phyloP scores from a whole-genome alignment of 2,113 vertebrate genomes.

The Nipponia nippon region DNA sequence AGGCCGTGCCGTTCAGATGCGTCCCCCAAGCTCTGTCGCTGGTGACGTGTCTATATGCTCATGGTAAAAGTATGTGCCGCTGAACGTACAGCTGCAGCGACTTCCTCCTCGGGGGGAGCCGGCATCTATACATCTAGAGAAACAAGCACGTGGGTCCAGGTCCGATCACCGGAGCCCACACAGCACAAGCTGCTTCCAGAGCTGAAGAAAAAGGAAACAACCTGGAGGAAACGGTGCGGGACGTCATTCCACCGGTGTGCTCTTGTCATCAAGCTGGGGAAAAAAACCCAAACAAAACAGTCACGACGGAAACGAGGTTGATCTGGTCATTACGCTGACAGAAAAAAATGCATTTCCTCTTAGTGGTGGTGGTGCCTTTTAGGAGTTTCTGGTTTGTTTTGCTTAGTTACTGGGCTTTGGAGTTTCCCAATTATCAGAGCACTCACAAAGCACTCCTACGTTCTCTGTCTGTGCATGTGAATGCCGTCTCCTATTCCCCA shows the following conservation, averaged over 20 bases:
- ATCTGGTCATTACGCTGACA: neutral
- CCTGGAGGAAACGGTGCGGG: neutral
- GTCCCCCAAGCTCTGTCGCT: neutral
- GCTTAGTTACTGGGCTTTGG: neutral
- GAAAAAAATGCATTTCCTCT: conserved; percentile 21
- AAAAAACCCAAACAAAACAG: neutral
- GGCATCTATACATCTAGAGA: neutral
- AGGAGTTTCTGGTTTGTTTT: conserved; percentile 23
- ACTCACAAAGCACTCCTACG: neutral
- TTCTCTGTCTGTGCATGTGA: neutral
- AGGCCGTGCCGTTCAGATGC: neutral
- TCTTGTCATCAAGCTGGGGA: conserved; percentile 15
- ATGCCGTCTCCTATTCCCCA: neutral
- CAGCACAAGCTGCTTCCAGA: neutral
- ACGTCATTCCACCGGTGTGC: neutral
- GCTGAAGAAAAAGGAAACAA: conserved; percentile 35
- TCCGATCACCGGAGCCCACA: neutral
- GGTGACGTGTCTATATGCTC: neutral
- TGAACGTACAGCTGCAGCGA: neutral
- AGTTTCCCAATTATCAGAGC: neutral
- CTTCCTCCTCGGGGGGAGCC: neutral
- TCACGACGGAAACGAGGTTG: neutral
- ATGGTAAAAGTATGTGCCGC: neutral
- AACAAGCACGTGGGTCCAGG: neutral
- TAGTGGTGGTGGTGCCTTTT: neutral